Percentiles rank a stretch among this genome's conserved stretches.
Conservation (phyloP, 2,113 vertebrate species). For the Clarias magur region DNA sequence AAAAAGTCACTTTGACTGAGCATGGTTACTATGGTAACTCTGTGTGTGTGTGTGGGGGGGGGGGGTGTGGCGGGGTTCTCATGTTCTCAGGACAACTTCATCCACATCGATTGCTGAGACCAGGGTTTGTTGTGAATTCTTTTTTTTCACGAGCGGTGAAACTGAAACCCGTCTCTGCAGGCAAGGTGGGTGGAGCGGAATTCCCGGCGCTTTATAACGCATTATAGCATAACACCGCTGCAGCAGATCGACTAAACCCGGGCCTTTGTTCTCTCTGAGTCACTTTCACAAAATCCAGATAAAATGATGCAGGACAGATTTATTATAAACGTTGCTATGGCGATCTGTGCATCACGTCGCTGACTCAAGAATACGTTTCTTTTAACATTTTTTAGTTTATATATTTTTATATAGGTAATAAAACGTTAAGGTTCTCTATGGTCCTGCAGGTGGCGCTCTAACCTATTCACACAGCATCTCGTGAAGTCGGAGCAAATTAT, state of each 20-base stretch:
- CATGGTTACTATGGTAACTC: neutral
- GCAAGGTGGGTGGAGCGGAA: neutral
- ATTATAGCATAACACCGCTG: neutral
- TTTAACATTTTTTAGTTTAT: too few species aligned
- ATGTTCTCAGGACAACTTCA: neutral
- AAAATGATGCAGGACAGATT: neutral
- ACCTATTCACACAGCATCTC: too few species aligned
- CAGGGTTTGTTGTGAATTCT: neutral
- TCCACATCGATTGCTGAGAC: neutral
- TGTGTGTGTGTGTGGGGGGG: neutral
- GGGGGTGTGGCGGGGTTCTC: neutral
- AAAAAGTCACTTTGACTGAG: conserved; percentile 9
- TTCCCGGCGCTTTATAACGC: neutral
- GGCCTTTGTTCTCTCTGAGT: neutral
- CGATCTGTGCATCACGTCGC: too few species aligned
- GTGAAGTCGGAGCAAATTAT: too few species aligned
- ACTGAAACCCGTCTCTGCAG: neutral
- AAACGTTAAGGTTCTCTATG: too few species aligned
- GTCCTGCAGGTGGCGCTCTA: too few species aligned
- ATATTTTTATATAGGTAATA: too few species aligned
- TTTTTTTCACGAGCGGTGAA: neutral
- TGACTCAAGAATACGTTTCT: too few species aligned
- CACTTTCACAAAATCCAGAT: neutral
- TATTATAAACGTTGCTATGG: neutral
- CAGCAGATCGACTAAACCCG: neutral